Base-by-base conservation (phyloP, 2,797 vertebrate species). In the Salmo trutta region DNA sequence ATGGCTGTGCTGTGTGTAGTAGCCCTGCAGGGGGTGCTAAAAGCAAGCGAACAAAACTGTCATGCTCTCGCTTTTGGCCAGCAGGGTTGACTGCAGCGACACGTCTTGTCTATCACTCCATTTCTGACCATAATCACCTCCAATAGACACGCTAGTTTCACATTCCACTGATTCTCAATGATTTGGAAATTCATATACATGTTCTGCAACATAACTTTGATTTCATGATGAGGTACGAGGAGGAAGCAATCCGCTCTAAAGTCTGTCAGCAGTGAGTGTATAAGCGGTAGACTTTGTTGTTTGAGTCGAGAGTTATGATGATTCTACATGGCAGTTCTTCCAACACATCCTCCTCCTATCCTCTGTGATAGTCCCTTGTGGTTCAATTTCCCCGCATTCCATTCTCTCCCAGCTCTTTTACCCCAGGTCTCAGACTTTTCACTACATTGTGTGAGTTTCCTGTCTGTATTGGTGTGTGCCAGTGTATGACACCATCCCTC, bases 341-440 rank as follows among this genome's bases (percentile, higher is more conserved):
- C 64, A 65, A 27, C 74, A 6, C 21, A 12, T 54, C 27, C 17
- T 15, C 41, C 12, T 31, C 19, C 74, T 36, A 4, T 78, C 74
- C 76, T 92, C 86, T 91, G 86, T 88, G 90, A 91, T 91, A 83
- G 91, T 91, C 90, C 87, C 89, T 90, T 90, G 83, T 80, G 73
- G 64, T 71, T 76, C 74, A 56, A 70, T 76, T 73, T 59, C 41
- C 4, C 53, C 51, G 12, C 36, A 56, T 84, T 75, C 81, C 53
- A 75, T 47, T 71, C 1, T 17, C 76, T 75, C 66, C 21, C 27
- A 27, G 16, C 19, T 74, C 62, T 66, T n/a, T 82, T 56, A 70
- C 3, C 3, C 15, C 24, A 71, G 54, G 78, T 47, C 36, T 16
- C 41, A 73, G 52, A 78, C 36, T 54, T 8, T 54, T n/a, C 53